phyloP scores from a whole-genome alignment of 2,888 invertebrate genomes.

The Nesidiocoris tenuis region DNA sequence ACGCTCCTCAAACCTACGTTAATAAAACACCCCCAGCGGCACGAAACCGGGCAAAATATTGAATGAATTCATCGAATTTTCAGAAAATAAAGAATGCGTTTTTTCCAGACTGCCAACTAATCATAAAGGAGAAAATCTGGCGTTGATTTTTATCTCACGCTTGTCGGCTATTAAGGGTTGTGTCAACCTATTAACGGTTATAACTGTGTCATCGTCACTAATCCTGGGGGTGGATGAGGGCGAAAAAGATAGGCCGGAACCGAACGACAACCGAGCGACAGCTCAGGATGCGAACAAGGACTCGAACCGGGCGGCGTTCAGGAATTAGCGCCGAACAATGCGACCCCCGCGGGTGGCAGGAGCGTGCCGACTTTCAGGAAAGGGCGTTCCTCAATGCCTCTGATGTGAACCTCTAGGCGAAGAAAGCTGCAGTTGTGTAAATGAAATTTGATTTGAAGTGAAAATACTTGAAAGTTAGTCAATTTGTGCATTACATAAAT shows the following conservation, averaged over 20 bases:
- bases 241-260: neutral
- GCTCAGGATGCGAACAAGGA: neutral
- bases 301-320: neutral
- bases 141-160: slow-evolving; percentile 6
- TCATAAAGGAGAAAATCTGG: too few species aligned
- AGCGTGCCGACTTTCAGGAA: neutral
- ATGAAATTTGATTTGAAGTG: too few species aligned
- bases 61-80: too few species aligned
- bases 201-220: slow-evolving; percentile 1
- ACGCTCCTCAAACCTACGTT: neutral
- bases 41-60: too few species aligned
- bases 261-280: neutral
- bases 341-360: neutral
- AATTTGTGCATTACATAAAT: too few species aligned
- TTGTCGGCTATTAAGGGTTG: slow-evolving; percentile 22
- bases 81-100: too few species aligned
- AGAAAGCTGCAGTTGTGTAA: too few species aligned
- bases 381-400: neutral
- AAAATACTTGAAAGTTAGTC: too few species aligned
- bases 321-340: neutral
- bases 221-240: neutral
- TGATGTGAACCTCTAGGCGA: neutral
- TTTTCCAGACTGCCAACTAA: too few species aligned
- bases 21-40: neutral
- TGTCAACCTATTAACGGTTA: slow-evolving; percentile 30